A percentile compares a stretch with the other conserved stretches of the same genome.
Conservation (phyloP, 2,888 invertebrate genomes). For the Linnaemya vulpina region DNA sequence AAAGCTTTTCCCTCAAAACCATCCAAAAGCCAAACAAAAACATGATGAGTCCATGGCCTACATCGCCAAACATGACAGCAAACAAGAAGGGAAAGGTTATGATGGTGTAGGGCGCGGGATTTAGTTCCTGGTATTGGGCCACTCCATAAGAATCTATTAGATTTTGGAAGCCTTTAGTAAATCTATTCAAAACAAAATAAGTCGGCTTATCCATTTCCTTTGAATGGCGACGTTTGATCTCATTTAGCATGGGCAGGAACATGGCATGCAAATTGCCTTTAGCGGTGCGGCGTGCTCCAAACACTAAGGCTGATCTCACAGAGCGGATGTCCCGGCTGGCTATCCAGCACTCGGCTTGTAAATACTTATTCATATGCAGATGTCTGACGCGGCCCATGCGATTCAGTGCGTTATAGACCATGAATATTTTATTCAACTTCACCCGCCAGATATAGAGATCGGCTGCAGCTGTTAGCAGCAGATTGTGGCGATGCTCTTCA, state of each 20-base stretch:
- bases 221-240: constrained; percentile 76
- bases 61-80: constrained; percentile 98
- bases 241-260: constrained; percentile 93
- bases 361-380: constrained; percentile 86
- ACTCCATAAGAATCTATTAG: constrained; percentile 97
- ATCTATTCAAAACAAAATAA: constrained; percentile 94
- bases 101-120: constrained; percentile 94
- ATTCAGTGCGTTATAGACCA: constrained; percentile 95
- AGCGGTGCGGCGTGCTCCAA: constrained; percentile 91
- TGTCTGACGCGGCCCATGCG: constrained; percentile 93
- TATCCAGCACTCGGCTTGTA: constrained; percentile 95
- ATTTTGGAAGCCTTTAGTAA: constrained; percentile 91
- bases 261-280: constrained; percentile 85
- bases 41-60: constrained; percentile 95
- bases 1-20: constrained; percentile 90
- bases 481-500: constrained; percentile 89
- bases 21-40: constrained; percentile 90
- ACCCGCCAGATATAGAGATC: constrained; percentile 87
- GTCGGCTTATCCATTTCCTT: constrained; percentile 87
- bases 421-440: constrained; percentile 92
- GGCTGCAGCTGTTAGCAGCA: constrained; percentile 83
- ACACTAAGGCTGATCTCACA: constrained; percentile 89
- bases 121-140: constrained; percentile 95
- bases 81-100: constrained; percentile 97
- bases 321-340: constrained; percentile 87